These are phyloP conservation scores for Leptobrachium leishanense DNA, from an alignment of 2,113 vertebrate genomes.

Conservation along the genomic window DNA sequence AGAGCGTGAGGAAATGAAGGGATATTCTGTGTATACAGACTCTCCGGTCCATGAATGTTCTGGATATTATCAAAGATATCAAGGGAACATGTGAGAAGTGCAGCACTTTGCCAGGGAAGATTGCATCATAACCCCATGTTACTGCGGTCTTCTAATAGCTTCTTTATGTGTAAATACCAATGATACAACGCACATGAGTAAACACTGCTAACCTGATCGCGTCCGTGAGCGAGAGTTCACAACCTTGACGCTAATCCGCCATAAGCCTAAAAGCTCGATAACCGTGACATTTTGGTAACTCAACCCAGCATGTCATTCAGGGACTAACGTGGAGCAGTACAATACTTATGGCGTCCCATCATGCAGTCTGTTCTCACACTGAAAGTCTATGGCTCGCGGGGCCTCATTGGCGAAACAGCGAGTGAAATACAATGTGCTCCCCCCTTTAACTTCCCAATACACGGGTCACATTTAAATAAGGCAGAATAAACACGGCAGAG, in stretches of 20 bases:
- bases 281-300: constrained; percentile 51
- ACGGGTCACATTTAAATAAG: constrained; percentile 53
- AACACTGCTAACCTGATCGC: constrained; percentile 46
- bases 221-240: constrained; percentile 14
- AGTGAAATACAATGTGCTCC: constrained; percentile 51
- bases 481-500: constrained; percentile 50
- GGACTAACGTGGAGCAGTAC: not conserved
- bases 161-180: constrained; percentile 53
- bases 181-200: constrained; percentile 57
- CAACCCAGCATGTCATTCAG: constrained; percentile 30
- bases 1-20: not conserved
- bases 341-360: constrained; percentile 27
- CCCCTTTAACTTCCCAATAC: constrained; percentile 50
- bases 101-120: constrained; percentile 49
- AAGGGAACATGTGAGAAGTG: constrained; percentile 43
- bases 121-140: constrained; percentile 40
- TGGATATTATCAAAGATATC: constrained; percentile 5
- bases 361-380: constrained; percentile 12
- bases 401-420: constrained; percentile 26
- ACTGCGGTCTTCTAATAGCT: constrained; percentile 51
- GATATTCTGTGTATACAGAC: constrained; percentile 20
- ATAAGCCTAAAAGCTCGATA: constrained; percentile 48
- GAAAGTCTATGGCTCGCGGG: constrained; percentile 37
- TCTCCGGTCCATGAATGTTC: constrained; percentile 37
- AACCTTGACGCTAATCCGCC: constrained; percentile 54